Base-by-base conservation (phyloP, 2,113 vertebrate genomes). In the Cyprinodon tularosa region DNA sequence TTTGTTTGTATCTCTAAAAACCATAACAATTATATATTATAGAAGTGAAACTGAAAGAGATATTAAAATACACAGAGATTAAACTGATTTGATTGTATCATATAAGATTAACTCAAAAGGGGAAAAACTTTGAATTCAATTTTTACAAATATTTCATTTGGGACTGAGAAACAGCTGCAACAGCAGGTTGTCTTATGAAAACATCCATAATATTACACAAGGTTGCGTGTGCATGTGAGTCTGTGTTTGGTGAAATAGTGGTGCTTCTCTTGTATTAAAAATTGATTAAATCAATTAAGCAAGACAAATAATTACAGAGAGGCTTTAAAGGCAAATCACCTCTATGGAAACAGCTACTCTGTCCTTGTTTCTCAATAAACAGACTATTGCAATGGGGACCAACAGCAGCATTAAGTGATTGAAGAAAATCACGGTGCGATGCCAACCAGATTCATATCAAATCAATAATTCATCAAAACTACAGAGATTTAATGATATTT, bases 391-490 rank as follows among this genome's bases (percentile, higher is more conserved):
- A 85, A 66, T 78, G 44, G 84, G 84, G 81, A 87, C 82, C 78
- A 85, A 74, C 76, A 72, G 29, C 22, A 70, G 45, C 82, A 83
- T 91, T 89, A 87, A 90, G 87, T 91, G 81, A 67, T 81, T 78
- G 73, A 85, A 81, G 29, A 82, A 90, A 83, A 72, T 80, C 71
- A 77, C 74, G 76, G 80, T 66, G 62, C 72, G 71, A 84, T 62
- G 68, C 67, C 88, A 63, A 76, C 66, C 62, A 85, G 76, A 91
- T 91, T 90, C 83, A 78, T 82, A 88, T 91, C 85, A 70, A 90
- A 94, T 94, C 90, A 93, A 93, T 94, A 94, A 92, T 93, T 92
- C 88, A 94, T 93, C 83, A 90, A 84, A 90, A 86, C 90, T 82
- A 87, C 89, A 83, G 77, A 84, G 75, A 88, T 90, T 86, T 90